These are phyloP conservation scores for Hyposmocoma kahamanoa DNA, from an alignment of 1,140 invertebrate genomes.

Conservation along the genomic window DNA sequence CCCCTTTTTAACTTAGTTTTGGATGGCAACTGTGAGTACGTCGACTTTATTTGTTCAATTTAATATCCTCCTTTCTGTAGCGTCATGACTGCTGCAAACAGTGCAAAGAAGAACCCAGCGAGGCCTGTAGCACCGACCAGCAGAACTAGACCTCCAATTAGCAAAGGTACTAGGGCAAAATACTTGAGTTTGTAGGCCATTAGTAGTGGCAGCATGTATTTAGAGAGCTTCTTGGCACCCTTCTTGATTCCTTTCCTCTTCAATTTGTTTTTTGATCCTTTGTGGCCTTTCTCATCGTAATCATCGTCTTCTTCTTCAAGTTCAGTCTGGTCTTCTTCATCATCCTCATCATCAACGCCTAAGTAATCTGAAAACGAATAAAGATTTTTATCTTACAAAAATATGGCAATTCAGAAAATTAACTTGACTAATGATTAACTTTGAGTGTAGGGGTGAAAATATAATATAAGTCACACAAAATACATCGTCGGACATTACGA, in stretches of 20 bases:
- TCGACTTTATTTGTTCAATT: constrained; percentile 41
- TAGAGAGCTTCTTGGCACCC: constrained; percentile 77
- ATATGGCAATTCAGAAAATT: no score
- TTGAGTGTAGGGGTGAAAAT: no score
- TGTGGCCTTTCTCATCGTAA: constrained; percentile 29
- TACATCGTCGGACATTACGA: no score
- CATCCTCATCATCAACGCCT: constrained; percentile 47
- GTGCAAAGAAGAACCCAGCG: constrained; percentile 89
- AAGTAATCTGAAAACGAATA: constrained; percentile 38
- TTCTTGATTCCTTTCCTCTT: constrained; percentile 34
- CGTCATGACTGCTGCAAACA: constrained; percentile 81
- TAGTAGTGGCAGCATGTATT: constrained; percentile 82
- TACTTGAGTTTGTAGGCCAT: constrained; percentile 89
- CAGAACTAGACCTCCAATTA: constrained; percentile 82
- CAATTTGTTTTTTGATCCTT: constrained; percentile 17
- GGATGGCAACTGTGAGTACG: constrained; percentile 55
- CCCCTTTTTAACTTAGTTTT: constrained; percentile 29
- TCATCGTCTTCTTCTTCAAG: constrained; percentile 46
- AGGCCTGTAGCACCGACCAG: constrained; percentile 83
- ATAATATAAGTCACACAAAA: no score
- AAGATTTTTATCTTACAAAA: no score
- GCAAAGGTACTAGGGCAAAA: constrained; percentile 82
- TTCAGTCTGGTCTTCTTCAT: constrained; percentile 44
- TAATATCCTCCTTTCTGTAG: constrained; percentile 65
- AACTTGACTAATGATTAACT: no score